Conservation (phyloP, 2,113 vertebrate genomes). For the Lampris incognitus region DNA sequence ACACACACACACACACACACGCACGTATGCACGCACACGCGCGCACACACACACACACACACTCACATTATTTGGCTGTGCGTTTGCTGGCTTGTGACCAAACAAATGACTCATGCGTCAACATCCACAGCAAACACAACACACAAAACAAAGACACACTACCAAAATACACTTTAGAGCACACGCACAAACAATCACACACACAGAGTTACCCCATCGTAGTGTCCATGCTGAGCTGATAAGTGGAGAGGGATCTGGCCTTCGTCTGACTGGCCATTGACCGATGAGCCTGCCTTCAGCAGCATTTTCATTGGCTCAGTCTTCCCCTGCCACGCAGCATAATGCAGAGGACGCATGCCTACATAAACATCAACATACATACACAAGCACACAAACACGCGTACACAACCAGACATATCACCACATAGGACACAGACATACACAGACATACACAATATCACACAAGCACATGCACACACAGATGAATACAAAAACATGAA, state of each 20-base stretch:
- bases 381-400: conserved; percentile 33
- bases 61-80: background rate
- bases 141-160: conserved; percentile 16
- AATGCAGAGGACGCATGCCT: conserved; percentile 98
- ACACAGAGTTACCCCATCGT: conserved; percentile 89
- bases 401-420: conserved; percentile 11
- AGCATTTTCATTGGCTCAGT: conserved; percentile 99
- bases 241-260: conserved; percentile 97
- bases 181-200: conserved; percentile 31
- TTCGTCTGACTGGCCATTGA: conserved; percentile 94
- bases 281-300: conserved; percentile 93
- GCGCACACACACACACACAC: conserved; percentile 5
- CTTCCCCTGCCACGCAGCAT: conserved; percentile 97
- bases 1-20: conserved; percentile 31
- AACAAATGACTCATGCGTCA: conserved; percentile 38
- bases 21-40: conserved; percentile 14
- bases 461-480: conserved; percentile 33
- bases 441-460: conserved; percentile 22
- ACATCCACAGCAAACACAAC: conserved; percentile 17
- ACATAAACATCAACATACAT: conserved; percentile 34
- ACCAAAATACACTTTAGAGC: conserved; percentile 14
- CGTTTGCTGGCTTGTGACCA: conserved; percentile 1
- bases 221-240: conserved; percentile 95
- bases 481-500: conserved; percentile 18
- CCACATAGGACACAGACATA: conserved; percentile 4